Base-by-base conservation (phyloP, 2,888 invertebrate species). In the Patella depressa region DNA sequence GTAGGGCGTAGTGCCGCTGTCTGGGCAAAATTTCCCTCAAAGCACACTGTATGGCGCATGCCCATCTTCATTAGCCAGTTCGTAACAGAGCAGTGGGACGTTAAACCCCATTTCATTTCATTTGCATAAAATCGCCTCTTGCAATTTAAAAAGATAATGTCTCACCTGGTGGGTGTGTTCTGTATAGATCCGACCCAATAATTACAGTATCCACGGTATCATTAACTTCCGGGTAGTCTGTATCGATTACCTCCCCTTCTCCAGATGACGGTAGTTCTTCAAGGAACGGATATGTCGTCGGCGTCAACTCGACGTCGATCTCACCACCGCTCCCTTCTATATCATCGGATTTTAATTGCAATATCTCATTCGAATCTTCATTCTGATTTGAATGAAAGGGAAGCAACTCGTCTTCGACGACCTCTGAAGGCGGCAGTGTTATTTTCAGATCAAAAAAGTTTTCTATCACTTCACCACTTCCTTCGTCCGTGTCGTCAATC, bases 241-340 rank as follows among this genome's bases (percentile, higher is more conserved):
- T 65, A 34, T 5, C 17, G 17, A 74, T 45, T 17, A 59, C 29
- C 15, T 74, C 74, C 34, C 74, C 74, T 65, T 74, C 74, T 11
- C 74, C 74, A 34, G 74, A 74, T 53, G 53, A 74, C 14, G 53
- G 24, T 24, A 74, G 59, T n/a, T 74, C 74, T 24, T 65, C 74
- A 17, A 69, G 19, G 15, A 69, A 15, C 14, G 34, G 59, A 2
- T 59, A 65, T 34, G 53, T 69, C 34, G 59, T 24, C 53, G 53
- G 53, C 1, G 53, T 65, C 34, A 74, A 29, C 17, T 19, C 53
- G 53, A 45, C 45, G n/a, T 65, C 69, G 11, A 59, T 74, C 5
- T 65, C 74, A 24, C 65, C 74, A 15, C 69, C 74, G 19, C 69
- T 69, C 15, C 59, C 34, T 19, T 74, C 74, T 15, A 34, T 65